Base-by-base conservation (phyloP, 2,888 invertebrate species). In the Netelia fuscicornis region DNA sequence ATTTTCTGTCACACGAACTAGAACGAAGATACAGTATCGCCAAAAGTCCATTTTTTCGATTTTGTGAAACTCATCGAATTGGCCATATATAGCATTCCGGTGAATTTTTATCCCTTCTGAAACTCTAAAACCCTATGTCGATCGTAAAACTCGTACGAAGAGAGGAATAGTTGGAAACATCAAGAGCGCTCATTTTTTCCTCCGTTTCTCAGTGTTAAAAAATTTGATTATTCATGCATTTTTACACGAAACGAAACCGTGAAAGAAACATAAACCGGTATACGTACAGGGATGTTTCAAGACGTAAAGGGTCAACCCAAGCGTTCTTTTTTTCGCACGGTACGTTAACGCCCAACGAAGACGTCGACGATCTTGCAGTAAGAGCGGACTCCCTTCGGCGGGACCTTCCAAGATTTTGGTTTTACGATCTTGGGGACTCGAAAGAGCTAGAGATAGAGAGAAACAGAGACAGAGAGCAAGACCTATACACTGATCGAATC, bases 401-500 rank as follows among this genome's bases (percentile, higher is more conserved):
- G 25, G 70, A 20, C 48, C 48, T 76, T 72, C 67, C 48, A 60
- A 71, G 76, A 65, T 77, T 78, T 72, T 42, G 58, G 58, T 72
- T 83, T 83, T 83, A 83, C 77, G 82, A 83, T 77, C 65, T 30
- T 5, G 30, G 11, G 23, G 54, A 60, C 25, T 13, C 62, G n/a
- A n/a, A 8, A 54, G n/a, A 20, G 58, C 5, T 13, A 23, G 48
- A 23, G 48, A 54, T 10, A 30, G 52, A 25, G 37, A 30, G n/a
- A 64, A 20, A 76, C 48, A 20, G 56, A 30, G 30, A 74, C 23
- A 37, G 42, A 72, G 52, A 70, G 67, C 68, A n/a, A 20, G 75
- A 79, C 70, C 71, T 74, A 64, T 80, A 25, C 67, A 79, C 37
- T 67, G 78, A 83, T 78, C 74, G 77, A 72, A 82, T 83, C 67